Base-by-base conservation (phyloP, 2,888 invertebrate genomes). In the Spialia ferax region DNA sequence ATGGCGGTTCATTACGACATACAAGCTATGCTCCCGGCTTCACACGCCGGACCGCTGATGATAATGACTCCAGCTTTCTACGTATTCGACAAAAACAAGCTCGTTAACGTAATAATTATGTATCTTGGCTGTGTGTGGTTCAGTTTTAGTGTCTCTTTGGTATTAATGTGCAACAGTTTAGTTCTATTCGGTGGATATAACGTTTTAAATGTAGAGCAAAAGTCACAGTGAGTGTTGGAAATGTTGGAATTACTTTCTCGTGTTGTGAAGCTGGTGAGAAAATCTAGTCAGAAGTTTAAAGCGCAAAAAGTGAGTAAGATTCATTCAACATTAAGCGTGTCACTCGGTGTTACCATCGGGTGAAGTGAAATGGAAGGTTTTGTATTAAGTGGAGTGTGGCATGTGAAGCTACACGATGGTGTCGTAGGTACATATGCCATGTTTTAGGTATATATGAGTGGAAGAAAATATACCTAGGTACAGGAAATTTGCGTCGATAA, bases 71-170 rank as follows among this genome's bases (percentile, higher is more conserved):
- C 20, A 10, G 59, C 72, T 73, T 73, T 72, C 72, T 73, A 70
- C 42, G n/a, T 26, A 35, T 56, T 42, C 67, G 26, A 70, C 69
- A 72, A 71, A 70, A 68, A 71, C 63, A 59, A 18, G 61, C 57
- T 69, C 66, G 64, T 72, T 71, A 68, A 68, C 35, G 22, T 42
- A 70, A 70, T 67, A 71, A 72, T 72, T 70, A 70, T 63, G 50
- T 67, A 38, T 64, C 52, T 73, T 54, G 54, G 56, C 8, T 57
- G 59, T 45, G 57, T 65, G 67, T 65, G 64, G 56, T 52, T 63
- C 57, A 66, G 65, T 65, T 52, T 63, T 60, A 66, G 65, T 65
- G 52, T 45, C 55, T 54, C 38, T 23, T 29, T 18, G 50, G 32
- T 45, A 15, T 57, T 57, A 32, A 56, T 48, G 57, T 15, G 26